Conservation (phyloP, 1,140 invertebrate species). For the Euglossa dilemma region DNA sequence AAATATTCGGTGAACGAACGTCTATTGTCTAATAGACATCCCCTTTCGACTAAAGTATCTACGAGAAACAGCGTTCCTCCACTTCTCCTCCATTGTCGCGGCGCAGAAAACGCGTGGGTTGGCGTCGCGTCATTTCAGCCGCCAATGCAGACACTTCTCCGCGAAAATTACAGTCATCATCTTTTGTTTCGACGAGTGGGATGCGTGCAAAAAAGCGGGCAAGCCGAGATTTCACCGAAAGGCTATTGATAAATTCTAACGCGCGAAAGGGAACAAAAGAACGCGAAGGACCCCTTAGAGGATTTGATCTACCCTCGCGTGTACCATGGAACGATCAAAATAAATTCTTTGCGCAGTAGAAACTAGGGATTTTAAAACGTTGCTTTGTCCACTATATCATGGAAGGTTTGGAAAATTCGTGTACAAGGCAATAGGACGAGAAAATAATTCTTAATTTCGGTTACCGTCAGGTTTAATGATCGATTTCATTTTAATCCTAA, state of each 20-base stretch:
- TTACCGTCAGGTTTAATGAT: too few species aligned
- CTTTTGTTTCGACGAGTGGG: constrained; percentile 28
- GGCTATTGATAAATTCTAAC: constrained; percentile 27
- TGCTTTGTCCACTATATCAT: too few species aligned
- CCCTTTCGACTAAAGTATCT: not conserved
- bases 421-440: too few species aligned
- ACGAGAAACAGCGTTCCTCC: not conserved
- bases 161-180: constrained; percentile 46
- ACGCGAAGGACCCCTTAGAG: not conserved
- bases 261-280: constrained; percentile 13
- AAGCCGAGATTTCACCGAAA: constrained; percentile 2
- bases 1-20: not conserved
- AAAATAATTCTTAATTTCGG: too few species aligned
- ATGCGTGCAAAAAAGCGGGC: constrained; percentile 17
- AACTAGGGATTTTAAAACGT: too few species aligned
- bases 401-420: too few species aligned
- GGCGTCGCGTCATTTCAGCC: constrained; percentile 1
- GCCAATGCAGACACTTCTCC: constrained; percentile 16
- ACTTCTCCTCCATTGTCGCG: not conserved
- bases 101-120: not conserved
- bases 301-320: constrained; percentile 8
- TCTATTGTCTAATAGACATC: not conserved
- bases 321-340: not conserved
- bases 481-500: too few species aligned
- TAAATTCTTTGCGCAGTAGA: not conserved